Percentiles rank a stretch among this genome's conserved stretches.
Conservation (phyloP, 2,797 vertebrate genomes). For the Esox lucius region DNA sequence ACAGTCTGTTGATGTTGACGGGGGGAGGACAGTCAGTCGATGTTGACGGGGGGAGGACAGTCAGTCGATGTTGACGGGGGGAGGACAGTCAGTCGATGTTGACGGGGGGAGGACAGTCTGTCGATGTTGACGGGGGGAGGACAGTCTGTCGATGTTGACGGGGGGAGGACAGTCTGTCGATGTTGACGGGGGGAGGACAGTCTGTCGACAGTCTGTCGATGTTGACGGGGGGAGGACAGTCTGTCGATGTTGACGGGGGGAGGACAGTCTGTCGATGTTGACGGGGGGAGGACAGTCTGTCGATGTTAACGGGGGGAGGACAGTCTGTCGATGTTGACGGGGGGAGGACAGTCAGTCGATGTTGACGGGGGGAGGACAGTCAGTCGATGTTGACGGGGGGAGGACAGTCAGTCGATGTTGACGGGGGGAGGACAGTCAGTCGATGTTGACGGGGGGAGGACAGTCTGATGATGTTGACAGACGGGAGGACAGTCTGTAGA, state of each 20-base stretch:
- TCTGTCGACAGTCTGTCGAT: too few relatives aligned
- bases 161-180: too few relatives aligned
- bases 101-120: neutral
- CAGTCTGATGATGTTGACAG: too few relatives aligned
- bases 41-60: too few relatives aligned
- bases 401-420: neutral
- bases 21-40: too few relatives aligned
- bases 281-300: too few relatives aligned
- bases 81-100: neutral
- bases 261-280: neutral
- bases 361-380: neutral
- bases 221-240: neutral
- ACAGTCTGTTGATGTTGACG: too few relatives aligned
- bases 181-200: neutral
- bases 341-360: neutral
- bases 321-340: too few relatives aligned
- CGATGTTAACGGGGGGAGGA: neutral
- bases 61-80: too few relatives aligned
- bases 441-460: too few relatives aligned
- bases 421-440: neutral
- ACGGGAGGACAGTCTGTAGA: too few relatives aligned
- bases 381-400: neutral
- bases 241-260: neutral
- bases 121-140: neutral
- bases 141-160: too few relatives aligned